phyloP scores from a whole-genome alignment of 2,888 invertebrate species.

The Macrosoma leucophasiata region DNA sequence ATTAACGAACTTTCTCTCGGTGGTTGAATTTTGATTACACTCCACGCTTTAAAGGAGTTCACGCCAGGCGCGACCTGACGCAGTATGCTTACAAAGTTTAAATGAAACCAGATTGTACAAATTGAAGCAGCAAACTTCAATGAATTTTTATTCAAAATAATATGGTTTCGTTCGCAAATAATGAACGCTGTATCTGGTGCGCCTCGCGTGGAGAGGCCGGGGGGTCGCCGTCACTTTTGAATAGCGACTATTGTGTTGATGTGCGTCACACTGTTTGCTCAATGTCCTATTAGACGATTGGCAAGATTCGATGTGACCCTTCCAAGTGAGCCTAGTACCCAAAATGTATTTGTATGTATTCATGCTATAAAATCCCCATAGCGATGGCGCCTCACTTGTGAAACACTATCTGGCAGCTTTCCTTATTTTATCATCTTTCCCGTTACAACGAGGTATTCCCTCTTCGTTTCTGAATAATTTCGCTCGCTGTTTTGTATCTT shows the following conservation, averaged over 20 bases:
- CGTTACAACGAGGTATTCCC: slow-evolving; percentile 1
- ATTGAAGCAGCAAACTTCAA: too few relatives aligned
- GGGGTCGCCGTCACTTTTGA: slow-evolving; percentile 57
- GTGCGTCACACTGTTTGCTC: slow-evolving; percentile 74
- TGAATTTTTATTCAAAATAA: too few relatives aligned
- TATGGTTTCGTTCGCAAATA: slow-evolving; percentile 20
- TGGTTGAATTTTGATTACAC: slow-evolving; percentile 17
- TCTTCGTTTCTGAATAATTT: too few relatives aligned
- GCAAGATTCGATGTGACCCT: slow-evolving; percentile 57
- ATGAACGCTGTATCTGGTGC: slow-evolving; percentile 2
- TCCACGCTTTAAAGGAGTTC: slow-evolving; percentile 50
- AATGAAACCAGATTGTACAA: too few relatives aligned
- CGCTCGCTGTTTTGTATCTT: too few relatives aligned
- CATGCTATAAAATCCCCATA: slow-evolving; percentile 44
- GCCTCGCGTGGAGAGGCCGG: slow-evolving; percentile 28
- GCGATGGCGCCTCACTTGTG: slow-evolving; percentile 74
- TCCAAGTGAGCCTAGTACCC: slow-evolving; percentile 62
- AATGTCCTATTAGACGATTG: slow-evolving; percentile 56
- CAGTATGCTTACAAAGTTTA: too few relatives aligned
- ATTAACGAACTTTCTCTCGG: slow-evolving; percentile 10
- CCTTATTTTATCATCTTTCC: slow-evolving; percentile 21
- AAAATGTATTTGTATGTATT: slow-evolving; percentile 42
- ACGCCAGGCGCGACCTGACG: too few relatives aligned
- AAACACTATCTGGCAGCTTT: slow-evolving; percentile 63
- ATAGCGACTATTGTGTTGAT: slow-evolving; percentile 70